Evolutionary conservation across 2,797 vertebrate genomes (phyloP).

Genomic region (Acanthornis magna): DNA sequence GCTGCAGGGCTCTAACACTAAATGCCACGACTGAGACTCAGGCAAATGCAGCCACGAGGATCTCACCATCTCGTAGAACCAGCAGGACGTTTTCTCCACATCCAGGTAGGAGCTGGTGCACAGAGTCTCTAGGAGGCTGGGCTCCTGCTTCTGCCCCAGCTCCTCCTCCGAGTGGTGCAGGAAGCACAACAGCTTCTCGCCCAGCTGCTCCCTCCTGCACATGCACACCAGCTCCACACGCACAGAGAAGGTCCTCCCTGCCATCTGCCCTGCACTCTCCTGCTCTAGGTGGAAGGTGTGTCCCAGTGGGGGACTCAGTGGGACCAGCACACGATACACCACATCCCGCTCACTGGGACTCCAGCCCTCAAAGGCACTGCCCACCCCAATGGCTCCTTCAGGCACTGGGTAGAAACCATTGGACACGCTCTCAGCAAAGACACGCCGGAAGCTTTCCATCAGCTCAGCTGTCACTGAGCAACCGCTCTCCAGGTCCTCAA

Average conservation of each 20-base stretch:
- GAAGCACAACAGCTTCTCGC: background rate
- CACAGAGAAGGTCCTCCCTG: fast-evolving
- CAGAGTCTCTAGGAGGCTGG: background rate
- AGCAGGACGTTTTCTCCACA: background rate
- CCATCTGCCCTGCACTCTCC: fast-evolving
- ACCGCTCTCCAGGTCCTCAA: background rate
- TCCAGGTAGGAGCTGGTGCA: background rate
- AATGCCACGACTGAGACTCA: background rate
- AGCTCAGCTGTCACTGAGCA: background rate
- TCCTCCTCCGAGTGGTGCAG: background rate
- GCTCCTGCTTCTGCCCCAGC: background rate
- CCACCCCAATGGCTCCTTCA: background rate
- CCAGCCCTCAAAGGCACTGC: background rate
- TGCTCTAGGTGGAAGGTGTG: background rate
- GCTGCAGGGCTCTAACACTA: background rate
- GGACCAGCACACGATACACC: background rate
- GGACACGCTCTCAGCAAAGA: background rate
- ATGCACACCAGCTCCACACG: background rate
- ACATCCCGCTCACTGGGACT: background rate
- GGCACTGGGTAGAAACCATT: background rate
- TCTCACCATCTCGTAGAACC: background rate
- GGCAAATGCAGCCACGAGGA: background rate
- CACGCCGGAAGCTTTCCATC: background rate
- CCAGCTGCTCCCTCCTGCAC: fast-evolving
- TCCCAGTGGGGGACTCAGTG: fast-evolving